These are phyloP conservation scores for Lindbergichthys nudifrons DNA, from an alignment of 2,797 vertebrate species.

Conservation along the genomic window DNA sequence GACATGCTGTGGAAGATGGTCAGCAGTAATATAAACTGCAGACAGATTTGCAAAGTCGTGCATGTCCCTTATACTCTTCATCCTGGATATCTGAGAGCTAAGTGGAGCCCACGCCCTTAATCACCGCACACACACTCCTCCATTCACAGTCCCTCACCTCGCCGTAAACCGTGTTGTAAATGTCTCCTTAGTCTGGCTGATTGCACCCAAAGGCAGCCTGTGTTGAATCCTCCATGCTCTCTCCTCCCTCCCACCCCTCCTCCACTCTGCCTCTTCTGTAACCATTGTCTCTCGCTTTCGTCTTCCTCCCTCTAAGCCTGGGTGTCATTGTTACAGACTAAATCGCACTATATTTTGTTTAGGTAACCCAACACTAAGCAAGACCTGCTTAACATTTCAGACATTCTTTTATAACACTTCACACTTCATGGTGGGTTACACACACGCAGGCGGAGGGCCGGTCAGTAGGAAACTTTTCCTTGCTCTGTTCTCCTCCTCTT, in stretches of 20 bases:
- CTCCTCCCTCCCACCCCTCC: constrained; percentile 39
- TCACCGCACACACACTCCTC: constrained; percentile 38
- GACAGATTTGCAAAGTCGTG: not conserved
- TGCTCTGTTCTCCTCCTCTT: constrained; percentile 29
- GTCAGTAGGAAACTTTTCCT: constrained; percentile 53
- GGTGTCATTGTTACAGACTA: constrained; percentile 24
- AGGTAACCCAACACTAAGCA: constrained; percentile 11
- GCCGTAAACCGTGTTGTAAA: constrained; percentile 67
- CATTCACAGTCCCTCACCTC: constrained; percentile 62
- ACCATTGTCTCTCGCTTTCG: constrained; percentile 56
- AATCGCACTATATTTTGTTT: constrained; percentile 7
- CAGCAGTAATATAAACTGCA: constrained; percentile 14
- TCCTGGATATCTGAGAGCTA: constrained; percentile 6
- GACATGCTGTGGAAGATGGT: not conserved
- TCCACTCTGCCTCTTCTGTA: constrained; percentile 50
- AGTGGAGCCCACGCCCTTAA: constrained; percentile 13
- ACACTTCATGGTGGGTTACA: constrained; percentile 25
- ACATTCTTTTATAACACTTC: constrained; percentile 22
- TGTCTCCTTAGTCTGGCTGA: constrained; percentile 57
- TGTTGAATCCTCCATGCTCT: constrained; percentile 60
- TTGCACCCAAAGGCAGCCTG: constrained; percentile 65
- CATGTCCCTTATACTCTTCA: not conserved
- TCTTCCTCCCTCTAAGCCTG: constrained; percentile 40
- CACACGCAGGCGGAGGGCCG: constrained; percentile 15
- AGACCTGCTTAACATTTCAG: constrained; percentile 15